Evolutionary conservation across 2,888 invertebrate genomes (phyloP).

Genomic region (Pristionchus japonicus): DNA sequence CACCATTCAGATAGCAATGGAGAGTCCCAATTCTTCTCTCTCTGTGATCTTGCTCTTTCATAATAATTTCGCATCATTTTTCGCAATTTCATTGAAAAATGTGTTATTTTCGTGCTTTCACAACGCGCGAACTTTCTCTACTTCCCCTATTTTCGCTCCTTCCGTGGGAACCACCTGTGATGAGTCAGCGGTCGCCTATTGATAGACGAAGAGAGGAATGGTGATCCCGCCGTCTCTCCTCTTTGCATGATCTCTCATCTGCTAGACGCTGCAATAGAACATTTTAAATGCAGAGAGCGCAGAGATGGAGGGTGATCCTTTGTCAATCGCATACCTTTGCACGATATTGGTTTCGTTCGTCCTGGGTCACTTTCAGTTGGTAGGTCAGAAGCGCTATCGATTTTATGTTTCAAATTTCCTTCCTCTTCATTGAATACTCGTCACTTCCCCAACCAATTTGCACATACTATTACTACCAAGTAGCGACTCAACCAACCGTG

Average conservation of each 20-base stretch:
- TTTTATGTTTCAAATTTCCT: neutral
- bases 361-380: neutral
- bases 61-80: too few species aligned
- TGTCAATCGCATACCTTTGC: neutral
- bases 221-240: neutral
- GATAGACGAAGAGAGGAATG: neutral
- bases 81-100: too few species aligned
- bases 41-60: too few species aligned
- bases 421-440: neutral
- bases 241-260: neutral
- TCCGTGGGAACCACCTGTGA: slow-evolving; percentile 9
- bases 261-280: neutral
- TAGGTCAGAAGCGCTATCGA: neutral
- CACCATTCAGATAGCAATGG: too few species aligned
- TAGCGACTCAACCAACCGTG: too few species aligned
- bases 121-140: neutral
- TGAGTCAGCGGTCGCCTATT: slow-evolving; percentile 10
- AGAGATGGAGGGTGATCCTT: neutral
- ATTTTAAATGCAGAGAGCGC: neutral
- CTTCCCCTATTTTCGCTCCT: neutral
- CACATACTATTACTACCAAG: too few species aligned
- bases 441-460: too few species aligned
- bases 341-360: neutral
- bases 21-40: too few species aligned
- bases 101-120: neutral